Conservation (phyloP, 2,113 vertebrate genomes). For the Noturus placidus region DNA sequence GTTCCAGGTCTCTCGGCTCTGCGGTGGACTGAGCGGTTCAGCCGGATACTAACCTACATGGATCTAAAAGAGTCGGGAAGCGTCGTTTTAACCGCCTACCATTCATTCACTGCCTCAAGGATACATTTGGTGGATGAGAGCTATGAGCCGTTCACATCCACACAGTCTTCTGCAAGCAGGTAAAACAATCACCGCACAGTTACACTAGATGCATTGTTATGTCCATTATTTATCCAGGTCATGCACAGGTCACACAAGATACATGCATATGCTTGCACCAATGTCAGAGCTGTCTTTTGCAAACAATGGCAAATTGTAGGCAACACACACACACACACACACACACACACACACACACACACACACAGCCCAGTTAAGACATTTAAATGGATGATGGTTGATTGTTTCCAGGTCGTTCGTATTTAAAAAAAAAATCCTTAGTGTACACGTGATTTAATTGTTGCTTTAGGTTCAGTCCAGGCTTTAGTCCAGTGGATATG, state of each 20-base stretch:
- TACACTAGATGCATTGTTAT: not conserved
- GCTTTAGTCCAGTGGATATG: not conserved
- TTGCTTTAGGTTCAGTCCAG: not conserved
- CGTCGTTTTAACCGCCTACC: slow-evolving; percentile 86
- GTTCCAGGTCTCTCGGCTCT: not conserved
- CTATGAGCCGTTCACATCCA: slow-evolving; percentile 54
- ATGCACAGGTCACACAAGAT: not conserved
- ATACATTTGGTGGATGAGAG: slow-evolving; percentile 68
- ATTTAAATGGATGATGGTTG: not conserved
- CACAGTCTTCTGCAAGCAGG: slow-evolving; percentile 10
- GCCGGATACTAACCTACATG: slow-evolving; percentile 71
- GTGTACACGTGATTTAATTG: not conserved
- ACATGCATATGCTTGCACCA: not conserved
- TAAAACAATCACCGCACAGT: not conserved
- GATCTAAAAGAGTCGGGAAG: slow-evolving; percentile 81
- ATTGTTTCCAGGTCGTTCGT: not conserved
- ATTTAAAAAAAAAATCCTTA: not conserved
- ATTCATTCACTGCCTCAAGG: slow-evolving; percentile 76
- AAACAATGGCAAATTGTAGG: not conserved
- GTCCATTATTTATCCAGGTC: not conserved
- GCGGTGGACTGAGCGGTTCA: slow-evolving; percentile 35
- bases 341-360: not conserved
- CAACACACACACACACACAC: not conserved
- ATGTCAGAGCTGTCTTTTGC: not conserved
- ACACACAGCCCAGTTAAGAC: not conserved